Evolutionary conservation across 2,888 invertebrate genomes (phyloP).

Genomic region (Eulithis testata): DNA sequence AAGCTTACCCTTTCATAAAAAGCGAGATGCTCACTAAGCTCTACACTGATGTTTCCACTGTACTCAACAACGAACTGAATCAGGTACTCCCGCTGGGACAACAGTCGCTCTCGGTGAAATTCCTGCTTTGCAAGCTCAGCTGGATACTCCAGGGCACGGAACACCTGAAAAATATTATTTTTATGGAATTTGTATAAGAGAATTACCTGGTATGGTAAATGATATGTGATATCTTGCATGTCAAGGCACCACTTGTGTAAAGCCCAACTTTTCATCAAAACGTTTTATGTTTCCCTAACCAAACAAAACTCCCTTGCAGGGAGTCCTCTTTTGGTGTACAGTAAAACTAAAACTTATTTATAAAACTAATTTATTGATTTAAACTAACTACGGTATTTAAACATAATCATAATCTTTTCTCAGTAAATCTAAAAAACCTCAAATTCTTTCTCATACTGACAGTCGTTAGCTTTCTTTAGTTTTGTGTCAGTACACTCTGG

Average conservation of each 20-base stretch:
- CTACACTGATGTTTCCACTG: slow-evolving; percentile 79
- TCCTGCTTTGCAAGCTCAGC: slow-evolving; percentile 88
- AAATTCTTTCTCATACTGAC: slow-evolving; percentile 87
- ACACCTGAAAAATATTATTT: slow-evolving; percentile 84
- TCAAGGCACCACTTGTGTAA: too few relatives aligned
- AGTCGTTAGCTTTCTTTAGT: slow-evolving; percentile 72
- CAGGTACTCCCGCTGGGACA: slow-evolving; percentile 83
- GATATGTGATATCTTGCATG: too few relatives aligned
- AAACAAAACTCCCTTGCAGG: too few relatives aligned
- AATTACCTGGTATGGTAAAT: too few relatives aligned
- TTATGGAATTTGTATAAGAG: neutral
- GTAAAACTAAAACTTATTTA: neutral
- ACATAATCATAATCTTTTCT: slow-evolving; percentile 20
- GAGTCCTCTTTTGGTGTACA: too few relatives aligned
- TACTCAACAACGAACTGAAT: slow-evolving; percentile 86
- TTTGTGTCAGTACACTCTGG: slow-evolving; percentile 82
- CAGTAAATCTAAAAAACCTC: slow-evolving; percentile 82
- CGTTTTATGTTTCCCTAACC: too few relatives aligned
- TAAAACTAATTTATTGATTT: slow-evolving; percentile 25
- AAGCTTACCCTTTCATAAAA: slow-evolving; percentile 70
- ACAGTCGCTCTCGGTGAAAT: slow-evolving; percentile 85
- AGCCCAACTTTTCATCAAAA: too few relatives aligned
- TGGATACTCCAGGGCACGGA: slow-evolving; percentile 90
- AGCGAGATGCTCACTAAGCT: slow-evolving; percentile 74
- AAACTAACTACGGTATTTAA: slow-evolving; percentile 24